Percentiles rank a stretch among this genome's conserved stretches.
Conservation (phyloP, 2,113 vertebrate genomes). For the Sylvia atricapilla region DNA sequence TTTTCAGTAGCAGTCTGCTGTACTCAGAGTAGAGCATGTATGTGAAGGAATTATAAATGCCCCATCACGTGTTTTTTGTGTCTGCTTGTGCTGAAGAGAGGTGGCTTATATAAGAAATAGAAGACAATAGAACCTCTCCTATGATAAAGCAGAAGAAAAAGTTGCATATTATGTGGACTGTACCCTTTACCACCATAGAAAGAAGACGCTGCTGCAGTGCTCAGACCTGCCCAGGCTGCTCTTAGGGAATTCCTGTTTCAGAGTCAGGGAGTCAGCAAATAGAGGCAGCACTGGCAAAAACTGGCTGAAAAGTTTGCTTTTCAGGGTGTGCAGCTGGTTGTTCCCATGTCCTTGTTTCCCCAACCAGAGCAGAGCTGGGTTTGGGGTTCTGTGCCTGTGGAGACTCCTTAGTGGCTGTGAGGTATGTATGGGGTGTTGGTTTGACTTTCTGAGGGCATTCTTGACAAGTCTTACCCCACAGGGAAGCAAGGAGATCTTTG, state of each 20-base stretch:
- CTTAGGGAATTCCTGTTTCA: not conserved
- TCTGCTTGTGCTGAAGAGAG: not conserved
- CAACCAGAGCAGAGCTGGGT: not conserved
- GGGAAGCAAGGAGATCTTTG: not conserved
- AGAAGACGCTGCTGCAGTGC: not conserved
- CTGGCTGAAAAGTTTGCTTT: not conserved
- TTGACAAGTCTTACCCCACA: fast-evolving
- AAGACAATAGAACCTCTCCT: not conserved
- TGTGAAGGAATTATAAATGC: not conserved
- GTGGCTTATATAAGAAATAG: not conserved
- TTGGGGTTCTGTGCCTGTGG: not conserved
- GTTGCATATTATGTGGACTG: not conserved
- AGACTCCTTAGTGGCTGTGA: not conserved
- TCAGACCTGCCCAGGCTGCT: fast-evolving
- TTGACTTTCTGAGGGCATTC: not conserved
- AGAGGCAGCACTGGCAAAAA: not conserved
- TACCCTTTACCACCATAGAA: not conserved
- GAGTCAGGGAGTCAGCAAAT: not conserved
- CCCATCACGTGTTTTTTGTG: fast-evolving
- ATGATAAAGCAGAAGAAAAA: not conserved
- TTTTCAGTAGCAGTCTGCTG: not conserved
- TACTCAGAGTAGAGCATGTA: not conserved
- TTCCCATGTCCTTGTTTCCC: not conserved
- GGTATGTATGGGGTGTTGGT: not conserved
- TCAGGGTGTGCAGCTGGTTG: not conserved